Conservation (phyloP, 2,797 vertebrate genomes). For the Schizopygopsis pylzovi region DNA sequence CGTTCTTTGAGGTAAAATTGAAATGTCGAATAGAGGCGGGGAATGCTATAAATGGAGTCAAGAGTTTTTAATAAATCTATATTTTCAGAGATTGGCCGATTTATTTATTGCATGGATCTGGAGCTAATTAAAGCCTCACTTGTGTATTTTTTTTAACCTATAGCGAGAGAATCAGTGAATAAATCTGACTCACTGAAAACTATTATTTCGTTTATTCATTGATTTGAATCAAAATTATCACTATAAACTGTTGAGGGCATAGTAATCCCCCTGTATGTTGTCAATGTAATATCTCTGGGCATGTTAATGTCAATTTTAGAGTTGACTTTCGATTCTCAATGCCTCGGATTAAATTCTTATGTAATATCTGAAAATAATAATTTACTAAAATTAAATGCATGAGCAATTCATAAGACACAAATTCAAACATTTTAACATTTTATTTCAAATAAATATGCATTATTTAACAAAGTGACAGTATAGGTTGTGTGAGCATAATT, state of each 20-base stretch:
- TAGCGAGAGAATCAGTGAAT: neutral
- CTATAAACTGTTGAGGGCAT: neutral
- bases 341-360: neutral
- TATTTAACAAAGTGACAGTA: conserved; percentile 53
- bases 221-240: neutral
- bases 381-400: neutral
- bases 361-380: neutral
- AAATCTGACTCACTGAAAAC: neutral
- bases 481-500: conserved; percentile 25
- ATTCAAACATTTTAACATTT: conserved; percentile 37
- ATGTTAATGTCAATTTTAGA: neutral
- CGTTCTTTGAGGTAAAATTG: neutral
- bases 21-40: neutral
- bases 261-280: neutral
- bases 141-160: neutral
- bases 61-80: neutral
- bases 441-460: conserved; percentile 56
- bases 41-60: neutral
- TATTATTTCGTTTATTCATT: too few relatives aligned
- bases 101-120: neutral
- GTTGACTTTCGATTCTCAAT: neutral
- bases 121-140: neutral
- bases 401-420: neutral
- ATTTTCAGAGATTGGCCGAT: neutral
- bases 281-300: neutral